These are phyloP conservation scores for Scaptodrosophila latifasciaeformis DNA, from an alignment of 2,888 invertebrate species.

Conservation along the genomic window DNA sequence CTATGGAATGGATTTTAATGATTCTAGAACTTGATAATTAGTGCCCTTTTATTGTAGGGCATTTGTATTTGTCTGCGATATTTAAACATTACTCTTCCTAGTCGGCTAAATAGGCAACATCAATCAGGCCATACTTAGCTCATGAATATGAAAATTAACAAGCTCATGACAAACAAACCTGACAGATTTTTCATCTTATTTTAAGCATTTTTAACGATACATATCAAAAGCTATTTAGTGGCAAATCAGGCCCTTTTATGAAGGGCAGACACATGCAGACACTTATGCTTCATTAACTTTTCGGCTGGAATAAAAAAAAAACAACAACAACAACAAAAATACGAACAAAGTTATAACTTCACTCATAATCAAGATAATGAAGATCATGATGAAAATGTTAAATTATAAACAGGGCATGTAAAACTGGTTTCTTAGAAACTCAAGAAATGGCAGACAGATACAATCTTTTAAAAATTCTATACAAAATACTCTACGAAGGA, in stretches of 20 bases:
- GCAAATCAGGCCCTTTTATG: slow-evolving; percentile 35
- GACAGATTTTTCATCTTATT: slow-evolving; percentile 24
- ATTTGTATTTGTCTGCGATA: no score
- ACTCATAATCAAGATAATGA: slow-evolving; percentile 2
- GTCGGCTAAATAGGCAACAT: no score
- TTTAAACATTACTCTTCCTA: no score
- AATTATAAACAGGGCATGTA: slow-evolving; percentile 14
- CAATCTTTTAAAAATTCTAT: no score
- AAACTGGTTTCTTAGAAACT: slow-evolving; percentile 47
- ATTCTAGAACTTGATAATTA: slow-evolving; percentile 26
- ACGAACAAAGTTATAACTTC: slow-evolving; percentile 42
- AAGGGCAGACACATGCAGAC: slow-evolving; percentile 31
- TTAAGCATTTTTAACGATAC: slow-evolving; percentile 39
- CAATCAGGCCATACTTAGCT: no score
- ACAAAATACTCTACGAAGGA: no score
- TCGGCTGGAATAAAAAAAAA: slow-evolving; percentile 35
- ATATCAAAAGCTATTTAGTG: slow-evolving; percentile 39
- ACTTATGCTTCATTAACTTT: slow-evolving; percentile 61
- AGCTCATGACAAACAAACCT: slow-evolving; percentile 19
- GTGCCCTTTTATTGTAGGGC: not conserved
- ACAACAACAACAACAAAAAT: slow-evolving; percentile 23
- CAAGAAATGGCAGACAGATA: not conserved
- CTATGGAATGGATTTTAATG: not conserved
- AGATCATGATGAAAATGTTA: slow-evolving; percentile 15
- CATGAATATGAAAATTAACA: slow-evolving; percentile 10